Evolutionary conservation across 2,113 vertebrate species (phyloP), one percentile per base, ranked within the genome.

Genomic region (Aptenodytes patagonicus): DNA sequence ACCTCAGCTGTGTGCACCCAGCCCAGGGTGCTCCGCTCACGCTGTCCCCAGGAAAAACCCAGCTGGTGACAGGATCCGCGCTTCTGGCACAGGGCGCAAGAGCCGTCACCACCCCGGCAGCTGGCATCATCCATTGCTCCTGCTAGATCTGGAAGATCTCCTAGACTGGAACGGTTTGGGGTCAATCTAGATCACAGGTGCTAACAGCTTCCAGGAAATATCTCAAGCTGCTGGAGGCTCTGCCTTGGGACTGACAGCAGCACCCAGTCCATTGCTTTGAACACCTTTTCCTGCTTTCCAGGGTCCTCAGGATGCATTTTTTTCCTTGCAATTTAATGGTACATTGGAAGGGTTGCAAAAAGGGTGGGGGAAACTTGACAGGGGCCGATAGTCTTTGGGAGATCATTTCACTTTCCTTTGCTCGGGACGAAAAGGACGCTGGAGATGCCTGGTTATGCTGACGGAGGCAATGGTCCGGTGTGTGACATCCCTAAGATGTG

Each of bases 31-130:
- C 68, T 64, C 79, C 2, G 6, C 7, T 77, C 60, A 14, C 10
- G 3, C 2, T 8, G 2, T 44, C 72, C 69, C 47, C 9, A 0
- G 46, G 29, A 38, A 69, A 75, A 83, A 12, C 21, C 21, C 0
- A 0, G 4, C 32, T 21, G 38, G 66, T n/a, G 60, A 8, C 11
- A 1, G 2, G 58, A 31, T 36, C 60, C 6, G 17, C 19, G 1
- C 12, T 65, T 29, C 65, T 71, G 18, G 21, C 44, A 38, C 44
- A 22, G 7, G 34, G 28, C 78, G 51, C 9, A 38, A 44, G 11
- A 89, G 34, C 26, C 0, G 1, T 24, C 60, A 73, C 46, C 21
- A 22, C 20, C 32, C 36, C 8, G 22, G 32, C 34, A 40, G 57
- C 36, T 4, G 26, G 22, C 8, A 3, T 24, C 69, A 10, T 8